Evolutionary conservation across 2,888 invertebrate species (phyloP).

Genomic region (Agonopterix heracliana): DNA sequence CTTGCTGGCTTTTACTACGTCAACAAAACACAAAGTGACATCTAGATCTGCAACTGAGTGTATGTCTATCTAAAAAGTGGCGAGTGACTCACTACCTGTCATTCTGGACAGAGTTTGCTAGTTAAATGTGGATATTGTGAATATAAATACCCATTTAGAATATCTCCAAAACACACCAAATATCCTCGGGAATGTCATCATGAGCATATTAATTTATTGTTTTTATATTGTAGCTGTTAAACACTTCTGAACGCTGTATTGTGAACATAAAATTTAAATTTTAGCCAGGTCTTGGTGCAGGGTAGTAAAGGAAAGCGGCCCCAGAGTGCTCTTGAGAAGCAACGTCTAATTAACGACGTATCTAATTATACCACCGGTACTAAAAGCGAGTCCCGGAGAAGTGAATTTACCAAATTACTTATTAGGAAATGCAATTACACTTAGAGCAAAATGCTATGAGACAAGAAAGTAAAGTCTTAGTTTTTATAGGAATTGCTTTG

Average conservation of each 20-base stretch:
- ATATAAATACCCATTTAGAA: too few relatives aligned
- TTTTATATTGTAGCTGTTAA: not conserved
- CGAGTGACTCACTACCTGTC: too few relatives aligned
- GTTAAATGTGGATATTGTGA: too few relatives aligned
- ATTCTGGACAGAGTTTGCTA: too few relatives aligned
- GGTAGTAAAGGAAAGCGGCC: conserved; percentile 51
- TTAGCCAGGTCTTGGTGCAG: conserved; percentile 5
- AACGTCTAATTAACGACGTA: conserved; percentile 68
- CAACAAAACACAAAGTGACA: too few relatives aligned
- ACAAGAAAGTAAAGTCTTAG: conserved; percentile 13
- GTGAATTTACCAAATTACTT: conserved; percentile 66
- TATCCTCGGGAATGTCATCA: too few relatives aligned
- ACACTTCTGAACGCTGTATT: too few relatives aligned
- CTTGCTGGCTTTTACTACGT: too few relatives aligned
- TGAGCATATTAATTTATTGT: not conserved
- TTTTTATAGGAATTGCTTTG: conserved; percentile 24
- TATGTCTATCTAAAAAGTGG: too few relatives aligned
- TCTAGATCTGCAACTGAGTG: too few relatives aligned
- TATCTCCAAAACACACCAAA: too few relatives aligned
- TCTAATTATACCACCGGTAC: conserved; percentile 51
- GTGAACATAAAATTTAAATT: too few relatives aligned
- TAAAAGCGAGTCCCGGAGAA: conserved; percentile 36
- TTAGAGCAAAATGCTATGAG: conserved; percentile 49
- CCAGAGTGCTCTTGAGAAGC: conserved; percentile 59
- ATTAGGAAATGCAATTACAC: conserved; percentile 63